Evolutionary conservation across 2,888 invertebrate genomes (phyloP).

Genomic region (Sinhomidia bicolor): DNA sequence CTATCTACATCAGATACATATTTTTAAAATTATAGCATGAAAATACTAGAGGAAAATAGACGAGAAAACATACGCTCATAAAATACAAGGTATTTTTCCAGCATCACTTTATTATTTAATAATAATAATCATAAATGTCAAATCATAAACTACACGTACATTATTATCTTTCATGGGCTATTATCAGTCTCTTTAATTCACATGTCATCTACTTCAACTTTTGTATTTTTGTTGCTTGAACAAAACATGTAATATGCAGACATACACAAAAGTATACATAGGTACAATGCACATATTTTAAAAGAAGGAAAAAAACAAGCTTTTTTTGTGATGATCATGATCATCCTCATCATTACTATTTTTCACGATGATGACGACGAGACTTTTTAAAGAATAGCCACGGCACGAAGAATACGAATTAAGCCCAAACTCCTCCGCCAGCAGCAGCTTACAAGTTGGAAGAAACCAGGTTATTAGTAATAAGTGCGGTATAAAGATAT

Average conservation of each 20-base stretch:
- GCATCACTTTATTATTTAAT: constrained; percentile 8
- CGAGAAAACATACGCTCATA: neutral
- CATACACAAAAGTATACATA: neutral
- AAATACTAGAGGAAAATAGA: neutral
- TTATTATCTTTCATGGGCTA: neutral
- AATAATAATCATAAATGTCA: constrained; percentile 39
- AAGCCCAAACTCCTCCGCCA: neutral
- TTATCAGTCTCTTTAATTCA: neutral
- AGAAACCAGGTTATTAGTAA: constrained; percentile 51
- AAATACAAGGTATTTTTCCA: neutral
- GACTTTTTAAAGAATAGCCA: constrained; percentile 12
- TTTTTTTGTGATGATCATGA: neutral
- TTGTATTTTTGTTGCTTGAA: neutral
- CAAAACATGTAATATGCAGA: neutral
- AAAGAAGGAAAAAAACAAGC: constrained; percentile 4
- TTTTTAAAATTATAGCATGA: neutral
- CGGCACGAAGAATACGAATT: constrained; percentile 8
- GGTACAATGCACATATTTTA: neutral
- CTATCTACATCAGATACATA: constrained; percentile 36
- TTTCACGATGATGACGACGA: neutral
- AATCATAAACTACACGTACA: neutral
- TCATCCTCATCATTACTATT: constrained; percentile 3
- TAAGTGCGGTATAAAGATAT: constrained; percentile 12
- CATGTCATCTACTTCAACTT: neutral
- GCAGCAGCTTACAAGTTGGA: neutral